A percentile compares a stretch with the other conserved stretches of the same genome.
Evolutionary conservation across 2,797 vertebrate genomes (phyloP).

Genomic region (Sebastes diploproa): DNA sequence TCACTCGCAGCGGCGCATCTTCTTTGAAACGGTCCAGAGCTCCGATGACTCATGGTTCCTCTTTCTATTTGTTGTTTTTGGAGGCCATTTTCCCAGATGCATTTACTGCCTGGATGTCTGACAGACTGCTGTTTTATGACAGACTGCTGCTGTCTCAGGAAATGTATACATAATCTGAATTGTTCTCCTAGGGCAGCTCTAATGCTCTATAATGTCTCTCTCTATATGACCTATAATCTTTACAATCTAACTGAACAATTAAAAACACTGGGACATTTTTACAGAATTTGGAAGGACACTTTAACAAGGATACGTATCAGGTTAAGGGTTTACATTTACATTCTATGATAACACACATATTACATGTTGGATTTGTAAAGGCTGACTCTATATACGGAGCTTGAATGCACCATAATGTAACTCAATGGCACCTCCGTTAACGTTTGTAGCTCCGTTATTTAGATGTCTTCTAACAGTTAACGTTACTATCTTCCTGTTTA

Average conservation of each 20-base stretch:
- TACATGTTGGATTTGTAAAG: neutral
- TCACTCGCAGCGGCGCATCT: conserved; percentile 8
- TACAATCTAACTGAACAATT: neutral
- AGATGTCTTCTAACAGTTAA: no score
- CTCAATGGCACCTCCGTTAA: no score
- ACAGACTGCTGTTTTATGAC: conserved; percentile 10
- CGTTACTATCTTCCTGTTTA: no score
- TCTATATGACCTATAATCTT: neutral
- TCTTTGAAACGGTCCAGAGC: conserved; percentile 37
- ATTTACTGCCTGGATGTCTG: conserved; percentile 8
- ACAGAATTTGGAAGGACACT: no score
- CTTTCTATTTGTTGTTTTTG: conserved; percentile 16
- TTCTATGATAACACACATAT: neutral
- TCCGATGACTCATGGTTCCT: conserved; percentile 32
- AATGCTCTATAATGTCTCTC: neutral
- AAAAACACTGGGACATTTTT: neutral
- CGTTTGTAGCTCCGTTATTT: no score
- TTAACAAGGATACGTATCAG: neutral
- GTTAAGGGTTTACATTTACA: neutral
- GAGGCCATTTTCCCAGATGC: conserved; percentile 8
- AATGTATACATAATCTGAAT: conserved; percentile 11
- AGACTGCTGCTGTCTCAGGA: conserved; percentile 4
- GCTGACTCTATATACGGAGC: no score
- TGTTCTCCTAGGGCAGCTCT: conserved; percentile 5
- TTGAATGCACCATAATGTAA: no score